Conservation (phyloP, 2,797 vertebrate genomes). For the Hippopotamyrus pictus region DNA sequence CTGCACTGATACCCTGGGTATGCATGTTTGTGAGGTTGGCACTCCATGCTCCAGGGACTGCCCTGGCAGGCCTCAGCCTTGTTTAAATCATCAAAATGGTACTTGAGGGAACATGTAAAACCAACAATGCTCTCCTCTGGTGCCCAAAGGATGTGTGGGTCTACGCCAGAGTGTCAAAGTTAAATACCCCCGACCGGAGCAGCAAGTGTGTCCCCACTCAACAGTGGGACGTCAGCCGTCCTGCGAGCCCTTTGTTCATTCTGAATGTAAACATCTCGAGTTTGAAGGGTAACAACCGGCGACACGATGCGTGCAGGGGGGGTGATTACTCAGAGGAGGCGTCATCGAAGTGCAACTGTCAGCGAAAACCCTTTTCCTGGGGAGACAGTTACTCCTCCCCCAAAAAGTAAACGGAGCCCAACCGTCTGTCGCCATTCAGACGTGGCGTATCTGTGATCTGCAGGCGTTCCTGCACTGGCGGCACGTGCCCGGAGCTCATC, state of each 20-base stretch:
- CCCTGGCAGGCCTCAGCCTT: neutral
- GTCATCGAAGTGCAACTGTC: slow-evolving; percentile 60
- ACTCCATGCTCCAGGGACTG: neutral
- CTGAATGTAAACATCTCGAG: slow-evolving; percentile 25
- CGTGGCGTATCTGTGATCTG: slow-evolving; percentile 24
- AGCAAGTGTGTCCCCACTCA: slow-evolving; percentile 27
- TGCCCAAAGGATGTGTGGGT: neutral
- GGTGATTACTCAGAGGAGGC: slow-evolving; percentile 32
- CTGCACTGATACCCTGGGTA: neutral
- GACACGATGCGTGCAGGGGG: slow-evolving; percentile 43
- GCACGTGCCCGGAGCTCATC: neutral
- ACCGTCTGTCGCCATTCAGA: slow-evolving; percentile 46
- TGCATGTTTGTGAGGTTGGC: neutral
- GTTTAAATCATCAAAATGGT: neutral
- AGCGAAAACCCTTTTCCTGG: slow-evolving; percentile 53
- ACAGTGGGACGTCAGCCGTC: slow-evolving; percentile 40
- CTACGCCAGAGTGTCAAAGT: neutral
- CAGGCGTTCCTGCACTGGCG: neutral
- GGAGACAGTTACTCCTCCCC: slow-evolving; percentile 42
- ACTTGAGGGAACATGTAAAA: neutral
- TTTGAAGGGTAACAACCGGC: neutral
- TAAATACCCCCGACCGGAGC: slow-evolving; percentile 23
- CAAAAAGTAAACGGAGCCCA: slow-evolving; percentile 55
- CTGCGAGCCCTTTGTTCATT: slow-evolving; percentile 42
- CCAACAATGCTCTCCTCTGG: slow-evolving; percentile 31